Evolutionary conservation across 2,797 vertebrate genomes (phyloP), one percentile per base, ranked within the genome.

Genomic region (Sarcophilus harrisii): DNA sequence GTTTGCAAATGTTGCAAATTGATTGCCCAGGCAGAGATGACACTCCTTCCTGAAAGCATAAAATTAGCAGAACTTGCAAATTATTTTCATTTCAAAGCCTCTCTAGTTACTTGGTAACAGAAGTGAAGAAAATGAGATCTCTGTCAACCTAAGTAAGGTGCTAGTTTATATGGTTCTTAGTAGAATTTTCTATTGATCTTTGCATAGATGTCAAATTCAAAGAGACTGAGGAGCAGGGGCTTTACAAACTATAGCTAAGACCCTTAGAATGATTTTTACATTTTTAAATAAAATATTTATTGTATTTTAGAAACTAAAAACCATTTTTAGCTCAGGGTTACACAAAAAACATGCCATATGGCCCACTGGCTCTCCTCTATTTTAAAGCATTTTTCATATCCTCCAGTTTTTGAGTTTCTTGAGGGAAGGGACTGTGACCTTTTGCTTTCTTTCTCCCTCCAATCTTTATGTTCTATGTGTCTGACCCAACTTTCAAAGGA

Each of bases 1-100:
- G 90, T 90, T 90, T 18, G 52, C 32, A 90, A 90, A 90, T 90
- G 90, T n/a, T 57, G 54, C 90, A 90, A 32, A 90, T 55, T 90
- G 90, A 45, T 57, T 54, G 90, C 38, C 55, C 54, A 54, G 52
- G 90, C 52, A 90, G 30, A 90, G 52, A 57, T 57, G 90, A 55
- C 29, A 90, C 28, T 57, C 28, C 52, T 90, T 54, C 32, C 52
- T 13, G 2, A 90, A 90, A 18, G 49, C 90, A 57, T 90, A 90
- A 54, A 90, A 90, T 90, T 90, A 57, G 52, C 90, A 52, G 49
- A 90, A 90, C 90, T 54, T 54, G 28, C 30, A 90, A 57, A 87
- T 57, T 32, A 57, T 90, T 90, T 13, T 57, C 73, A 57, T 57
- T 54, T 8, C 11, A 55, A 32, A 55, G 90, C 11, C 90, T 90